Evolutionary conservation across 92 coral and sea anemone species (phyloP).

Genomic region (Paramuricea clavata): DNA sequence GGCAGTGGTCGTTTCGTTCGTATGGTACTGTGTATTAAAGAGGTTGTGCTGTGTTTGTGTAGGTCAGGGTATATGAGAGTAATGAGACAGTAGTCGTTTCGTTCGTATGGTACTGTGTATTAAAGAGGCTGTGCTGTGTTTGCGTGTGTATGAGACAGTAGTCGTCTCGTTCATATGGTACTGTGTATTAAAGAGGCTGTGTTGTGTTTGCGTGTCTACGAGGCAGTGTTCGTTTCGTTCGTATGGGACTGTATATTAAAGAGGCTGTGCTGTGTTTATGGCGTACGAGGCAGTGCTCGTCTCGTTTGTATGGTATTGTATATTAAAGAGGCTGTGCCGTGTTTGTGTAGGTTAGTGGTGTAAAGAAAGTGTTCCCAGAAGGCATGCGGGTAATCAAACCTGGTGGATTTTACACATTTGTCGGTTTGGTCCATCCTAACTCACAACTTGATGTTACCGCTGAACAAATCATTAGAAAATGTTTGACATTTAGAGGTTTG

Average conservation of each 20-base stretch:
- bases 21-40: neutral
- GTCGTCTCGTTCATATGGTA: no score
- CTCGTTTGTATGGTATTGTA: neutral
- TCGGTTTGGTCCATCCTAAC: slow-evolving; percentile 97
- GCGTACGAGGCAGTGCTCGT: no score
- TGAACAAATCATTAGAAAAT: slow-evolving; percentile 91
- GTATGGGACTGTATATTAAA: no score
- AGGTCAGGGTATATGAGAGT: no score
- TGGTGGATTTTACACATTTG: slow-evolving; percentile 90
- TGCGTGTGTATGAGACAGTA: no score
- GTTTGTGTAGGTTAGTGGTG: slow-evolving; percentile 79
- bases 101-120: neutral
- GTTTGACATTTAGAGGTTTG: slow-evolving; percentile 88
- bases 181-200: no score
- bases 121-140: neutral
- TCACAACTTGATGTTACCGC: slow-evolving; percentile 84
- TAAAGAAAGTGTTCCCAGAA: slow-evolving; percentile 77
- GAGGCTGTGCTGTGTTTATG: no score
- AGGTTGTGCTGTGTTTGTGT: neutral
- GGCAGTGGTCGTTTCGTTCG: no score
- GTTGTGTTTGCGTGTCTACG: no score
- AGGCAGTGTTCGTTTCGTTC: no score
- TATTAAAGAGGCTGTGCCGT: neutral
- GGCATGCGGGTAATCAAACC: slow-evolving; percentile 81
- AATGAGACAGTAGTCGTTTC: no score